A percentile compares a stretch with the other conserved stretches of the same genome.
Evolutionary conservation across 2,113 vertebrate species (phyloP).

Genomic region (Antechinus flavipes): DNA sequence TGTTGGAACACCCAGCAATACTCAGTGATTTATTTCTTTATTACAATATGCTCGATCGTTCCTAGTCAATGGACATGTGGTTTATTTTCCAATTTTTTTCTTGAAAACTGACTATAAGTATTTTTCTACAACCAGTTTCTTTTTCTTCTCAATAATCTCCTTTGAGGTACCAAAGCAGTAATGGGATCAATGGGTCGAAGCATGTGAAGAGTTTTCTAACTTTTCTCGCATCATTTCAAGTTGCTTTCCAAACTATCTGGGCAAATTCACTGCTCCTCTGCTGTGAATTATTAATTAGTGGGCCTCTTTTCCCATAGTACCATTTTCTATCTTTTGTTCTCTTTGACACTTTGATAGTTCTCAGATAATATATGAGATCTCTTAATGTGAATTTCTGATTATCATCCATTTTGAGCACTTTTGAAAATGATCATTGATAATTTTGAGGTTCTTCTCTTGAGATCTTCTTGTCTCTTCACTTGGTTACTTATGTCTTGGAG

Average conservation of each 20-base stretch:
- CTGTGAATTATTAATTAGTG: background rate
- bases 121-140: background rate
- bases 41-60: background rate
- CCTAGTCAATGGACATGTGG: background rate
- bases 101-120: background rate
- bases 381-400: background rate
- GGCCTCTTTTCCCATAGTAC: background rate
- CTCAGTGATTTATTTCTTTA: background rate
- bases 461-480: background rate
- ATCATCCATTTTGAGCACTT: background rate
- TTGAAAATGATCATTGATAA: background rate
- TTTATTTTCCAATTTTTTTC: background rate
- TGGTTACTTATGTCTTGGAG: background rate
- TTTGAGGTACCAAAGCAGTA: background rate
- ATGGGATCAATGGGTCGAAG: background rate
- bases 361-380: background rate
- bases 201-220: background rate
- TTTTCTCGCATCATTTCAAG: background rate
- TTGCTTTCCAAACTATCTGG: background rate
- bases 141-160: background rate
- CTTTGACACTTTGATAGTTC: background rate
- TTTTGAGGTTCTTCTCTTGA: background rate
- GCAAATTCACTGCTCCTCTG: background rate
- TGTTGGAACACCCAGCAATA: background rate
- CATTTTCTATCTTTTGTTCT: background rate